Percentiles rank a stretch among this genome's conserved stretches.
Conservation (phyloP, 2,888 invertebrate genomes). For the Acheta domesticus region DNA sequence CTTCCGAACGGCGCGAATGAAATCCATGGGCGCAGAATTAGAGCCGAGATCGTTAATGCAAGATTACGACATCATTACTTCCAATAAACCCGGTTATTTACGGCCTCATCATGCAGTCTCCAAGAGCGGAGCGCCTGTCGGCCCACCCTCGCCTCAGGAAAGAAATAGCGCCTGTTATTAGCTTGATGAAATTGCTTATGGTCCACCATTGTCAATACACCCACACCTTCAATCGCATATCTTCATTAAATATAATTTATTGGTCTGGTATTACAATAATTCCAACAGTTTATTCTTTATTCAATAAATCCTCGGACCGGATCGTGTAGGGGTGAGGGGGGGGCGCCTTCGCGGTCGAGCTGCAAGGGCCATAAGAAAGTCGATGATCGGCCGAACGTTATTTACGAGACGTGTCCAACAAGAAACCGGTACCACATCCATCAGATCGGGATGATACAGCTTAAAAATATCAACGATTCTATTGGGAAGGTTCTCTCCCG, state of each 20-base stretch:
- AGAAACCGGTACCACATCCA: slow-evolving; percentile 4
- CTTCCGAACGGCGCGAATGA: slow-evolving; percentile 7
- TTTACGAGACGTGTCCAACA: background rate
- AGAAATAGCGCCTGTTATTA: slow-evolving; percentile 10
- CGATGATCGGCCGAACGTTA: background rate
- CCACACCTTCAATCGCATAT: slow-evolving; percentile 30
- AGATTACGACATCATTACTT: slow-evolving; percentile 18
- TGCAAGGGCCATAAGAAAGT: too few relatives aligned
- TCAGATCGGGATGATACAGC: background rate
- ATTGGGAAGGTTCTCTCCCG: too few relatives aligned
- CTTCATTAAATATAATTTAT: slow-evolving; percentile 31
- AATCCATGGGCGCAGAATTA: slow-evolving; percentile 6
- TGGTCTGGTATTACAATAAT: slow-evolving; percentile 25
- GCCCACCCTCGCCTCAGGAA: background rate
- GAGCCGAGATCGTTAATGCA: slow-evolving; percentile 18
- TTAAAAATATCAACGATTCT: background rate
- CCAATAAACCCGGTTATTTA: background rate
- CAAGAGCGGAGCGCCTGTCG: background rate
- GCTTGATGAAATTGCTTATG: slow-evolving; percentile 18
- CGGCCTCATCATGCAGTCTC: slow-evolving; percentile 18
- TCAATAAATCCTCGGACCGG: background rate
- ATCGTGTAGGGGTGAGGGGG: background rate
- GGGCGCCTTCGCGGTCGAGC: background rate
- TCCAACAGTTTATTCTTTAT: slow-evolving; percentile 2
- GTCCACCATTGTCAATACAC: slow-evolving; percentile 23